Evolutionary conservation across 2,888 invertebrate species (phyloP).

Genomic region (Brachypalpus laphriformis): DNA sequence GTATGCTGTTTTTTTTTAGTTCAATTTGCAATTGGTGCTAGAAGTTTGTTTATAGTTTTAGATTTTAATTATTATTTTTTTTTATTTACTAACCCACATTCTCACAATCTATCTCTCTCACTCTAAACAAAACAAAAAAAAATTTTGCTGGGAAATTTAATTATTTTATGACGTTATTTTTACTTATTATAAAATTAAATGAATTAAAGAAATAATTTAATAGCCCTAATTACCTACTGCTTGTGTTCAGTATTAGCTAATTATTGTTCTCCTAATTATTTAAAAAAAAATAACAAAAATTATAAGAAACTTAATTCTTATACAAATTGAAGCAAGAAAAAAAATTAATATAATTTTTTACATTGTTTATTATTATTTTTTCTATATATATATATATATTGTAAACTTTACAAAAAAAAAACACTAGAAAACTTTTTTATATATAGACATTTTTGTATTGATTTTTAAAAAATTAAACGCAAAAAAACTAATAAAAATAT

Average conservation of each 20-base stretch:
- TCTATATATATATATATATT: constrained; percentile 51
- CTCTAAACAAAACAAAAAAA: constrained; percentile 25
- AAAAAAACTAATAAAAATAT: constrained; percentile 58
- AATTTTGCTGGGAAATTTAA: constrained; percentile 39
- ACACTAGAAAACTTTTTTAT: constrained; percentile 67
- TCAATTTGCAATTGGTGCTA: constrained; percentile 68
- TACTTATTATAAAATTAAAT: constrained; percentile 46
- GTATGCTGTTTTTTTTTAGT: constrained; percentile 61
- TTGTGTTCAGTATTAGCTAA: constrained; percentile 81
- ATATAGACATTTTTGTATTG: constrained; percentile 71
- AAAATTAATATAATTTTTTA: constrained; percentile 57
- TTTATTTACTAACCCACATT: constrained; percentile 33
- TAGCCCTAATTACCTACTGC: constrained; percentile 75
- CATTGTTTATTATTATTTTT: constrained; percentile 67
- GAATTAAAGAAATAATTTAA: constrained; percentile 67
- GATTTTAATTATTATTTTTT: constrained; percentile 39
- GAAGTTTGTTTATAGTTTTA: constrained; percentile 65
- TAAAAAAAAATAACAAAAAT: constrained; percentile 75
- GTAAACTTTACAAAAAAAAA: constrained; percentile 62
- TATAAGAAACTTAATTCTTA: constrained; percentile 77
- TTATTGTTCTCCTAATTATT: constrained; percentile 72
- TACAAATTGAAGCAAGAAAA: constrained; percentile 64
- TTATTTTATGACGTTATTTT: constrained; percentile 42
- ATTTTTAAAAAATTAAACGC: constrained; percentile 74
- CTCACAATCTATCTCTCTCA: constrained; percentile 66